These are phyloP conservation scores for Eupithecia subfuscata DNA, from an alignment of 2,888 invertebrate genomes.

Conservation along the genomic window DNA sequence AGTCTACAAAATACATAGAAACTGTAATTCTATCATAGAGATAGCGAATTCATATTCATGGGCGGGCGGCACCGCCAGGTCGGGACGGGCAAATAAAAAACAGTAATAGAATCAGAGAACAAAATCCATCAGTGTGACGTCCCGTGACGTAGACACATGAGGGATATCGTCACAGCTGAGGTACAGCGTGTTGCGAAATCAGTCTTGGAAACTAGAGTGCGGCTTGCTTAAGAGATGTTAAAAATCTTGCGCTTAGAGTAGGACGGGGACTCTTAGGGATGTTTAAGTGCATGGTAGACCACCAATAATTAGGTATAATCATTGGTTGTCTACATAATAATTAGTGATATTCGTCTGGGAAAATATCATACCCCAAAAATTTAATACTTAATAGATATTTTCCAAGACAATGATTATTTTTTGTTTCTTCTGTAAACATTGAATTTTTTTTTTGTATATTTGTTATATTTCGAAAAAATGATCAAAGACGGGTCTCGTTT, in stretches of 20 bases:
- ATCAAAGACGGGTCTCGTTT: not conserved
- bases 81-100: slow-evolving; percentile 67
- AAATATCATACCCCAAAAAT: not conserved
- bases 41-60: slow-evolving; percentile 67
- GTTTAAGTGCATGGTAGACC: no score
- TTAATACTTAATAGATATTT: not conserved
- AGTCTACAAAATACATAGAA: not conserved
- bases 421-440: not conserved
- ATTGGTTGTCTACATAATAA: not conserved
- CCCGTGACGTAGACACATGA: slow-evolving; percentile 59
- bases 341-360: not conserved
- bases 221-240: not conserved
- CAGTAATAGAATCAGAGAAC: slow-evolving; percentile 78
- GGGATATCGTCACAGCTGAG: slow-evolving; percentile 50
- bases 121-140: slow-evolving; percentile 76
- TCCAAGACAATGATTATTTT: not conserved
- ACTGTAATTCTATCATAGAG: slow-evolving; percentile 12
- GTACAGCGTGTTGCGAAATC: slow-evolving; percentile 52
- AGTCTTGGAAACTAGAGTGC: not conserved
- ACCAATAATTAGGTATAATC: not conserved
- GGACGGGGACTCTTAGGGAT: no score
- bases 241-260: not conserved
- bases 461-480: not conserved
- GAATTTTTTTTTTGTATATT: not conserved
- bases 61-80: slow-evolving; percentile 49